Conservation (phyloP, 2,888 invertebrate species). For the Cremastobaeus sp. region DNA sequence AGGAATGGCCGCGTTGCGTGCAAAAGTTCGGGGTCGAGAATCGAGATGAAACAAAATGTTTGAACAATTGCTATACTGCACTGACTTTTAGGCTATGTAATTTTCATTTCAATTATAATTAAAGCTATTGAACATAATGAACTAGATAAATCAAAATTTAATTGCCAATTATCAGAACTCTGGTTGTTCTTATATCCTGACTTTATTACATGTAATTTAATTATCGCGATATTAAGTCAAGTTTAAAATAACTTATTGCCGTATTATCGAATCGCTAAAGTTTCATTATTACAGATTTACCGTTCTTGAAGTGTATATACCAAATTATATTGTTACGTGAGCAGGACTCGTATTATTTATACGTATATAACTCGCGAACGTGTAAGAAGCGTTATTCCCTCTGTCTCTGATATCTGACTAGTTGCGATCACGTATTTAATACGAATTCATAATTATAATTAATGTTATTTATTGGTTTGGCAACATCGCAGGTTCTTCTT, state of each 20-base stretch:
- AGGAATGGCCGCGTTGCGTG: too few species aligned
- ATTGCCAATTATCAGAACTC: neutral
- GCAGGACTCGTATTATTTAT: constrained; percentile 24
- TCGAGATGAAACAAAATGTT: too few species aligned
- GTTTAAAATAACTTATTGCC: constrained; percentile 10
- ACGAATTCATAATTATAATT: constrained; percentile 9
- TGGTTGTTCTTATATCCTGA: too few species aligned
- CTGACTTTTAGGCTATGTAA: neutral
- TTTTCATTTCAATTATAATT: constrained; percentile 1
- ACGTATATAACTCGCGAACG: too few species aligned
- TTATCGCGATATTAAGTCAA: neutral
- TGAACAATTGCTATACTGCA: too few species aligned
- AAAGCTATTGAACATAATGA: neutral
- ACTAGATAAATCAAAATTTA: neutral
- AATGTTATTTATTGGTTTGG: too few species aligned
- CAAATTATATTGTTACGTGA: constrained; percentile 11
- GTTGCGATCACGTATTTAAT: constrained; percentile 29
- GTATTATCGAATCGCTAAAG: constrained; percentile 7
- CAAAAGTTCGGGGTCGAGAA: too few species aligned
- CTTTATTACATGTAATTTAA: neutral
- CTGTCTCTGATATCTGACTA: constrained; percentile 14
- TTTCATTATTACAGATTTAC: constrained; percentile 24
- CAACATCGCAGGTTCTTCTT: too few species aligned
- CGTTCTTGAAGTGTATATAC: constrained; percentile 9
- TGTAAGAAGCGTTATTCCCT: constrained; percentile 9